phyloP scores from a whole-genome alignment of 2,888 invertebrate genomes.

The Cryptocephalus primarius region DNA sequence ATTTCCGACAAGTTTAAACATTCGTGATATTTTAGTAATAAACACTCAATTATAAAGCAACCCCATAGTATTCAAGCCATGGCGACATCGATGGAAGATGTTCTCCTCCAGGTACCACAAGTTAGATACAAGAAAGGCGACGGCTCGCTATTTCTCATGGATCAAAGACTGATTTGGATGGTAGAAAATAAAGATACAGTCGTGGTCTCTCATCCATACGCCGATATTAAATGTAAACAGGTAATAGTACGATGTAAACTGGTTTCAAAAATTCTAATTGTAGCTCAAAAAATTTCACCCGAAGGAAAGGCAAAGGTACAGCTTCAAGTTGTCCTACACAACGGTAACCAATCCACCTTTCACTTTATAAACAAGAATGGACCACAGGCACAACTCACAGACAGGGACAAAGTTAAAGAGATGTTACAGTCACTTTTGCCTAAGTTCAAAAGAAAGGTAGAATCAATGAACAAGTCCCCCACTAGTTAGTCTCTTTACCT shows the following conservation, averaged over 20 bases:
- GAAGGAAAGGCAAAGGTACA: slow-evolving; percentile 97
- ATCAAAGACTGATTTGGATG: slow-evolving; percentile 94
- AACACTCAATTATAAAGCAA: too few species aligned
- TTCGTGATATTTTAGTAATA: too few species aligned
- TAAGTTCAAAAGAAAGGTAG: slow-evolving; percentile 83
- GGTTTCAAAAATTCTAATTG: slow-evolving; percentile 5
- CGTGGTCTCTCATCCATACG: slow-evolving; percentile 84
- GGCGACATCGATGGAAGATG: slow-evolving; percentile 90
- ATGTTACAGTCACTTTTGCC: slow-evolving; percentile 82
- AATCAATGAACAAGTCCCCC: neutral
- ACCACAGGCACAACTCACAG: slow-evolving; percentile 69
- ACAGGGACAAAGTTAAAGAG: slow-evolving; percentile 89
- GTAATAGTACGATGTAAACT: neutral
- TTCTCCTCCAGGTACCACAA: slow-evolving; percentile 81
- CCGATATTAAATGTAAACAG: slow-evolving; percentile 85
- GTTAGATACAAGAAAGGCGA: slow-evolving; percentile 95
- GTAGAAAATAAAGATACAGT: slow-evolving; percentile 85
- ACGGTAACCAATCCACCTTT: slow-evolving; percentile 90
- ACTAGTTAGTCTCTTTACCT: neutral
- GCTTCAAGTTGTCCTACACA: slow-evolving; percentile 90
- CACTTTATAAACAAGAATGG: slow-evolving; percentile 90
- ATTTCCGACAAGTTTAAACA: too few species aligned
- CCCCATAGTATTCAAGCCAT: slow-evolving; percentile 36
- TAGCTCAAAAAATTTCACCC: slow-evolving; percentile 86
- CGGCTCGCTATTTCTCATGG: slow-evolving; percentile 92